Evolutionary conservation across 2,797 vertebrate genomes (phyloP).

Genomic region (Urophycis tenuis): DNA sequence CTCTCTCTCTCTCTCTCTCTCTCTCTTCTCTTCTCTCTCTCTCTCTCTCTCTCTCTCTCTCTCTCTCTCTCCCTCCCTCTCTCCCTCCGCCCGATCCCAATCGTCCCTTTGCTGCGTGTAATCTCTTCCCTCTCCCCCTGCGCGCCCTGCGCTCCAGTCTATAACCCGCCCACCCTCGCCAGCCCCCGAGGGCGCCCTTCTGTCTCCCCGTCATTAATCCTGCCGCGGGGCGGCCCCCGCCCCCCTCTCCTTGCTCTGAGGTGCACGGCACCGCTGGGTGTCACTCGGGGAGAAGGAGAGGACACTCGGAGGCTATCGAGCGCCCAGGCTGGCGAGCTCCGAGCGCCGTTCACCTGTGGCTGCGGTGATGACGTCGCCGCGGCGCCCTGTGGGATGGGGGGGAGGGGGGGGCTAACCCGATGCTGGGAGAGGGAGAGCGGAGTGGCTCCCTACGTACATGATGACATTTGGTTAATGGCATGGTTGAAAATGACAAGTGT

Average conservation of each 20-base stretch:
- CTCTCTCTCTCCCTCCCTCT: too few relatives aligned
- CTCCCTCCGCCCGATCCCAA: background rate
- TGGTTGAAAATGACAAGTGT: background rate
- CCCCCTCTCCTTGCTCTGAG: background rate
- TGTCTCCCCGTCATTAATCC: slow-evolving; percentile 17
- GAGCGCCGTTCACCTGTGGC: background rate
- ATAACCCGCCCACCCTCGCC: slow-evolving; percentile 11
- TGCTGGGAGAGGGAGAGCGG: background rate
- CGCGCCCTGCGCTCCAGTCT: slow-evolving; percentile 12
- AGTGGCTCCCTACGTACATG: background rate
- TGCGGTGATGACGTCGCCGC: background rate
- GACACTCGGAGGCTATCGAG: background rate
- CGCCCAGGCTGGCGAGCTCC: background rate
- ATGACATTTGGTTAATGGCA: background rate
- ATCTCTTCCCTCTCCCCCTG: background rate
- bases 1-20: too few relatives aligned
- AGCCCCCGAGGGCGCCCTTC: slow-evolving; percentile 6
- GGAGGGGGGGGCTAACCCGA: background rate
- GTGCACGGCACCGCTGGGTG: slow-evolving; percentile 30
- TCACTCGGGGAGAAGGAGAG: slow-evolving; percentile 25
- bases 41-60: too few relatives aligned
- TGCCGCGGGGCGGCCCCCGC: background rate
- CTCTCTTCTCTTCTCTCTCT: too few relatives aligned
- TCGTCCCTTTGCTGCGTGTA: background rate
- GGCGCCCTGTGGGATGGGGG: too few relatives aligned